These are phyloP conservation scores for Euglossa dilemma DNA, from an alignment of 1,140 invertebrate species.

Conservation along the genomic window DNA sequence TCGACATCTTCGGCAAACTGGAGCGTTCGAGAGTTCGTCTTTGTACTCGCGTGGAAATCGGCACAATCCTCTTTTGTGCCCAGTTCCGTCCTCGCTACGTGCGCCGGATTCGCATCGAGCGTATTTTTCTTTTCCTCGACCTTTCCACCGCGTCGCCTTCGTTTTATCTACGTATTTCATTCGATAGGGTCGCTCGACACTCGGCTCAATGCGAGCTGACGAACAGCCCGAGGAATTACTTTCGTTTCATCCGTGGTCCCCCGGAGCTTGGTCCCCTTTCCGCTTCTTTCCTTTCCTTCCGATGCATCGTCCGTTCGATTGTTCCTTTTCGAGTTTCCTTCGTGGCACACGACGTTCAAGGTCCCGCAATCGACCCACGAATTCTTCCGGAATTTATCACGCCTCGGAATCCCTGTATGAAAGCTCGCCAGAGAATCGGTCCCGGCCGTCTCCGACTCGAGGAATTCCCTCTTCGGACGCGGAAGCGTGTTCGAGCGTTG, in stretches of 20 bases:
- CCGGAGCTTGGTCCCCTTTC: not conserved
- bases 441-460: too few species aligned
- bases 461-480: too few species aligned
- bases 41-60: conserved; percentile 19
- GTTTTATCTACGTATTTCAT: conserved; percentile 49
- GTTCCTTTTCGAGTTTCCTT: conserved; percentile 6
- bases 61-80: conserved; percentile 43
- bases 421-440: not conserved
- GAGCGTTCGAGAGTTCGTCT: conserved; percentile 25
- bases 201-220: conserved; percentile 56
- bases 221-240: conserved; percentile 61
- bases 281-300: not conserved
- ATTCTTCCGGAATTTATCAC: too few species aligned
- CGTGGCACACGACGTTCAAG: not conserved
- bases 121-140: conserved; percentile 49
- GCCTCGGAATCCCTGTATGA: not conserved
- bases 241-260: conserved; percentile 56
- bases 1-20: too few species aligned
- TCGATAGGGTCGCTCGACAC: conserved; percentile 42
- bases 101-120: conserved; percentile 40
- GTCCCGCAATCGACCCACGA: not conserved
- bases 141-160: conserved; percentile 34
- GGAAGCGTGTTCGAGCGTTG: too few species aligned
- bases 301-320: conserved; percentile 14
- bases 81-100: conserved; percentile 31